Base-by-base conservation (phyloP, 2,888 invertebrate genomes). In the Busseola fusca region DNA sequence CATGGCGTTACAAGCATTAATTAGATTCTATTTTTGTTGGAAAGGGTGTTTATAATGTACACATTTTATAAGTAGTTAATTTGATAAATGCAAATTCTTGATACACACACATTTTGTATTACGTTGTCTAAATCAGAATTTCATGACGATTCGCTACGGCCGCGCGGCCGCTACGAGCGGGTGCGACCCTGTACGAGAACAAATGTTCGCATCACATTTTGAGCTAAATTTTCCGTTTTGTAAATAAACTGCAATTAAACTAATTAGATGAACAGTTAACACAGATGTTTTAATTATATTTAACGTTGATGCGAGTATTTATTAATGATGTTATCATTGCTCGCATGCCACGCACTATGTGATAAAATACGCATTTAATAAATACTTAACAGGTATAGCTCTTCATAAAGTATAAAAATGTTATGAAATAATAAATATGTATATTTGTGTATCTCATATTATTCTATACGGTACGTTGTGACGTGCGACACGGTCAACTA, bases 41-140 rank as follows among this genome's bases (percentile, higher is more conserved):
- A 56, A 72, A 40, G 64, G 9, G 25, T 56, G 21, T 74, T 64
- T 63, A 27, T 57, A 50, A 1, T 37, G n/a, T n/a, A 48, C 4
- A 30, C 3, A 3, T 18, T 40, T 40, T 45, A 3, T 21, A 30
- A 16, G 12, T 27, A 56, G 12, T 14, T 64, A n/a, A 42, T 45
- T 21, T 54, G 21, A 56, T 75, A 48, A 75, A 57, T 76, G 30
- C 52, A 59, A 59, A 69, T 69, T 69, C 45, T 59, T 69, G 37
- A 76, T 76, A 76, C 52, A 45, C 27, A 37, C 40, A 81, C 30
- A 63, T 18, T 64, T 54, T 67, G 52, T 78, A 69, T 69, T 37
- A 57, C 52, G 30, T 67, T 73, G 40, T 45, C 60, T 81, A 72
- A 81, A 82, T 84, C 60, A 78, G 74, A 81, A 82, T 84, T 82